Conservation (phyloP, 2,888 invertebrate genomes). For the Boloria selene region DNA sequence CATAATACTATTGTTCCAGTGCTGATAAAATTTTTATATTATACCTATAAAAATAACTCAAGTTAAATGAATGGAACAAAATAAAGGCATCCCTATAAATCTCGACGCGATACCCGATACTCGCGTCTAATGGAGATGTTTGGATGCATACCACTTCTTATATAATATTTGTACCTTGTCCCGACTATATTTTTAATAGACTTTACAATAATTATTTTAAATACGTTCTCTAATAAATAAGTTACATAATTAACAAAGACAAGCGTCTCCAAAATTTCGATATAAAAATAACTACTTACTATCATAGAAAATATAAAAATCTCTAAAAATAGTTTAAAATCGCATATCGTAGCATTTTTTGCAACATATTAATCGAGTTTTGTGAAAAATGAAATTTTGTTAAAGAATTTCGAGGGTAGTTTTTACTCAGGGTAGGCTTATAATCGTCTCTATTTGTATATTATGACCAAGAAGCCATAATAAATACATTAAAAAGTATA, state of each 20-base stretch:
- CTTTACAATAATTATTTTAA: background rate
- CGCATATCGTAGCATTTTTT: too few species aligned
- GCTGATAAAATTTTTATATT: constrained; percentile 8
- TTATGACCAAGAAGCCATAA: too few species aligned
- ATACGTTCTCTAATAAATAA: background rate
- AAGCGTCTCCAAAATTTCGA: too few species aligned
- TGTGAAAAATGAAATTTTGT: too few species aligned
- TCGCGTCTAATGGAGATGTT: constrained; percentile 24
- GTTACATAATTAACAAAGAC: background rate
- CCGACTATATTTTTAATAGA: background rate
- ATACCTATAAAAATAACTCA: constrained; percentile 24
- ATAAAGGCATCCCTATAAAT: constrained; percentile 21
- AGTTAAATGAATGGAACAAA: constrained; percentile 15
- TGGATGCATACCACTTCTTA: constrained; percentile 8
- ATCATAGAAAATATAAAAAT: too few species aligned
- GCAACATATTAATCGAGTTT: too few species aligned
- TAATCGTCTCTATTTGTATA: too few species aligned
- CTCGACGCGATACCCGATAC: constrained; percentile 18
- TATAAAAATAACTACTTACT: too few species aligned
- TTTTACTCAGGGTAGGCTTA: too few species aligned
- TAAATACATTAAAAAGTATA: too few species aligned
- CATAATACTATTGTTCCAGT: constrained; percentile 11
- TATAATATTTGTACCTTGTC: constrained; percentile 4
- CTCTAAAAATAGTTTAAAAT: too few species aligned
- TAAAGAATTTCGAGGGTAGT: too few species aligned